A percentile compares a stretch with the other conserved stretches of the same genome.
Conservation (phyloP, 2,113 vertebrate species). For the Hypanus sabinus region DNA sequence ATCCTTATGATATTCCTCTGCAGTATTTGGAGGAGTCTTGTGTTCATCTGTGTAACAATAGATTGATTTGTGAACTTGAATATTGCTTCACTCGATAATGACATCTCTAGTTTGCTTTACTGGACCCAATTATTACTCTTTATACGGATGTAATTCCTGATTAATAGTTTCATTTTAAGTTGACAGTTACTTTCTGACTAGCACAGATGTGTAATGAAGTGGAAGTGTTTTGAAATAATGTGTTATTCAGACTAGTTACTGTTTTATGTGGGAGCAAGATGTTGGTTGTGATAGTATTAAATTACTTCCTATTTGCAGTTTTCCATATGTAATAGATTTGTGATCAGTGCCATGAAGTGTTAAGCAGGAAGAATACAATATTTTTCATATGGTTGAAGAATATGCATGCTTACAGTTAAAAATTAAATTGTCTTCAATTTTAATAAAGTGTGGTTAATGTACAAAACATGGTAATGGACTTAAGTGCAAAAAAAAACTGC, state of each 20-base stretch:
- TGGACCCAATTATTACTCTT: neutral
- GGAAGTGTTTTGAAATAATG: neutral
- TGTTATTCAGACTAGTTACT: neutral
- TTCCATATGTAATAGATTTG: neutral
- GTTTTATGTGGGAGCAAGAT: neutral
- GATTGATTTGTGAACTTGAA: neutral
- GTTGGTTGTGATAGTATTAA: neutral
- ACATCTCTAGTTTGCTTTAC: neutral
- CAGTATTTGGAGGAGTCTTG: neutral
- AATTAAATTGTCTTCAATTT: neutral
- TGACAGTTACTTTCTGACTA: neutral
- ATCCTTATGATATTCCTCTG: neutral
- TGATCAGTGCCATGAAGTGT: neutral
- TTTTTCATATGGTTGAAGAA: neutral
- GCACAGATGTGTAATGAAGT: neutral
- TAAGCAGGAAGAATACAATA: neutral
- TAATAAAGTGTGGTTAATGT: too few relatives aligned
- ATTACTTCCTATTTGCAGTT: neutral
- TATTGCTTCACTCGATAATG: neutral
- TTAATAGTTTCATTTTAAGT: too few relatives aligned
- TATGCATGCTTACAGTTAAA: neutral
- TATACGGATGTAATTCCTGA: neutral
- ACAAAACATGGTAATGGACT: too few relatives aligned
- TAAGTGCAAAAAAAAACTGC: too few relatives aligned
- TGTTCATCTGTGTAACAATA: neutral